These are phyloP conservation scores for Pollachius pollachius DNA, from an alignment of 2,113 vertebrate genomes.

Conservation along the genomic window DNA sequence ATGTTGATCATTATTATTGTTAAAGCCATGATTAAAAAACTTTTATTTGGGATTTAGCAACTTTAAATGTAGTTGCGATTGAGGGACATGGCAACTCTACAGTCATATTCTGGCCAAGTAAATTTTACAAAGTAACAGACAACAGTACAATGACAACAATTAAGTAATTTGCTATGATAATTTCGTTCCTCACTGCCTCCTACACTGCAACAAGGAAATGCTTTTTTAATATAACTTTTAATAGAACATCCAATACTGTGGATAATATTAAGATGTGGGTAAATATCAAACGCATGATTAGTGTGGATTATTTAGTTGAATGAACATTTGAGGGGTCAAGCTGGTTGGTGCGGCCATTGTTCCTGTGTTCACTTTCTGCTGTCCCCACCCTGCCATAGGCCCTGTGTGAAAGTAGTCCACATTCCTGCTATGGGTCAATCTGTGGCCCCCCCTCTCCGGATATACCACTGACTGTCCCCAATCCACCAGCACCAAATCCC, in stretches of 20 bases:
- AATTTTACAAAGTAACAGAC: no score
- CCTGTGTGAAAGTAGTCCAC: slow-evolving; percentile 59
- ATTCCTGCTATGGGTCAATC: slow-evolving; percentile 60
- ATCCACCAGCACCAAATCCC: slow-evolving; percentile 38
- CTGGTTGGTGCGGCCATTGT: slow-evolving; percentile 9
- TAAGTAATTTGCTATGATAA: no score
- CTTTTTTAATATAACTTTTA: no score
- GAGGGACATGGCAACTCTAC: no score
- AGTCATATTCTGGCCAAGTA: no score
- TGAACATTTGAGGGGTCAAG: not conserved
- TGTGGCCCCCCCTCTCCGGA: slow-evolving; percentile 16
- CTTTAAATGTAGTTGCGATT: no score
- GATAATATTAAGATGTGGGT: no score
- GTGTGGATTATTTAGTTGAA: not conserved
- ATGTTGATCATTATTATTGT: not conserved
- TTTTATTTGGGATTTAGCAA: not conserved
- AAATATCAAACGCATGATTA: no score
- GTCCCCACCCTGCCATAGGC: slow-evolving; percentile 34
- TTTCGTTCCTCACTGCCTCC: no score
- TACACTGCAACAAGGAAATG: no score
- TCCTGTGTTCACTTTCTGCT: slow-evolving; percentile 21
- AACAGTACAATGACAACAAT: no score
- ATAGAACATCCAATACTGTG: no score
- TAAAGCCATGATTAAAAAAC: not conserved
- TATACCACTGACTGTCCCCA: not conserved